These are phyloP conservation scores for Polypterus senegalus DNA, from an alignment of 2,113 vertebrate species.

Conservation along the genomic window DNA sequence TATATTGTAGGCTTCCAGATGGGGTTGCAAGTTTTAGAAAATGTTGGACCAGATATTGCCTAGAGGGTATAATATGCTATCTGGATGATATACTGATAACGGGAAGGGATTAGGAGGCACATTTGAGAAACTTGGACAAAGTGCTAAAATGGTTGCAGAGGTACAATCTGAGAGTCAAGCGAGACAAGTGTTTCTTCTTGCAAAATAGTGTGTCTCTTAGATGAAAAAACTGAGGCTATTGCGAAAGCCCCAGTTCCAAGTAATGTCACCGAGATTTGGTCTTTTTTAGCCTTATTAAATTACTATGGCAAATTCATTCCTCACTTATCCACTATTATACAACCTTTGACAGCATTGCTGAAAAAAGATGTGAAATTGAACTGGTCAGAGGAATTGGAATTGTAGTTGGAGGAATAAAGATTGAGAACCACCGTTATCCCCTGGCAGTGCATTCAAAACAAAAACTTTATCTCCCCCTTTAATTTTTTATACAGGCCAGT, in stretches of 20 bases:
- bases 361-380: constrained; percentile 8
- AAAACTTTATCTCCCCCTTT: no score
- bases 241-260: rapidly evolving
- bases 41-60: constrained; percentile 31
- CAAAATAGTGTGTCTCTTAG: neutral
- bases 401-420: no score
- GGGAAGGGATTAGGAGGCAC: neutral
- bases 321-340: constrained; percentile 2
- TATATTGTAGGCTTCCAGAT: constrained; percentile 28
- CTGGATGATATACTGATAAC: constrained; percentile 15
- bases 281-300: constrained; percentile 7
- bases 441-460: no score
- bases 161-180: neutral
- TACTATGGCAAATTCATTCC: constrained; percentile 12
- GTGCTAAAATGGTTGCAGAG: constrained; percentile 8
- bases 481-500: no score
- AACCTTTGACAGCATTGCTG: constrained; percentile 6
- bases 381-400: constrained; percentile 1
- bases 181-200: neutral
- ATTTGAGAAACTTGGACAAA: rapidly evolving
- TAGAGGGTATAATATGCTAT: constrained; percentile 30
- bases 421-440: no score
- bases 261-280: constrained; percentile 7
- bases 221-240: neutral
- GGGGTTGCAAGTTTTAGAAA: constrained; percentile 16